These are phyloP conservation scores for Caenorhabditis sp. DNA, from an alignment of 2,888 invertebrate species.

Conservation along the genomic window DNA sequence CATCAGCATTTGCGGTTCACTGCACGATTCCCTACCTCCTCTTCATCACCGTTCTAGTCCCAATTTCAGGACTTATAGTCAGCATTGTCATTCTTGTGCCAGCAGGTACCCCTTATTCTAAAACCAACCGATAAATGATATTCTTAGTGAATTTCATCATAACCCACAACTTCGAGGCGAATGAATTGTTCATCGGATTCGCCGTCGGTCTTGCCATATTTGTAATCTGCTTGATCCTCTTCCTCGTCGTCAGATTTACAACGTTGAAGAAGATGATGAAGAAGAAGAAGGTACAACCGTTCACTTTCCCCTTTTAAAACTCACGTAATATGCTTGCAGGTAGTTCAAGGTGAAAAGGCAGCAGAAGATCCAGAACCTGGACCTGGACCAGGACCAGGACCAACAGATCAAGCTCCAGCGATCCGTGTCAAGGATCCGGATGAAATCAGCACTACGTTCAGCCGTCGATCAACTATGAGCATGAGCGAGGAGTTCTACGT, in stretches of 20 bases:
- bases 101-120: slow-evolving; percentile 17
- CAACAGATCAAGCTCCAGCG: slow-evolving; percentile 6
- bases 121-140: not conserved
- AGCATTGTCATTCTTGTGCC: slow-evolving; percentile 39
- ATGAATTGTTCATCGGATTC: slow-evolving; percentile 26
- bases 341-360: slow-evolving; percentile 42
- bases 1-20: slow-evolving; percentile 11
- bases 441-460: slow-evolving; percentile 45
- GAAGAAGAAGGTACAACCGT: slow-evolving; percentile 38
- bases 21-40: slow-evolving; percentile 28
- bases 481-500: slow-evolving; percentile 51
- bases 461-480: slow-evolving; percentile 57
- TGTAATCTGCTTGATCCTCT: slow-evolving; percentile 31
- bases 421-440: slow-evolving; percentile 51
- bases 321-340: slow-evolving; percentile 19
- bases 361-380: slow-evolving; percentile 38
- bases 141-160: slow-evolving; percentile 40
- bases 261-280: slow-evolving; percentile 46
- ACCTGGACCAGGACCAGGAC: not conserved
- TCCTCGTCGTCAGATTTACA: slow-evolving; percentile 12
- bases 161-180: slow-evolving; percentile 23
- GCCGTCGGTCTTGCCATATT: slow-evolving; percentile 20
- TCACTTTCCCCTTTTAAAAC: not conserved
- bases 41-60: slow-evolving; percentile 21
- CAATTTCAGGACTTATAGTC: slow-evolving; percentile 27